phyloP scores from a whole-genome alignment of 2,797 vertebrate genomes.

The Pseudocheirus occidentalis region DNA sequence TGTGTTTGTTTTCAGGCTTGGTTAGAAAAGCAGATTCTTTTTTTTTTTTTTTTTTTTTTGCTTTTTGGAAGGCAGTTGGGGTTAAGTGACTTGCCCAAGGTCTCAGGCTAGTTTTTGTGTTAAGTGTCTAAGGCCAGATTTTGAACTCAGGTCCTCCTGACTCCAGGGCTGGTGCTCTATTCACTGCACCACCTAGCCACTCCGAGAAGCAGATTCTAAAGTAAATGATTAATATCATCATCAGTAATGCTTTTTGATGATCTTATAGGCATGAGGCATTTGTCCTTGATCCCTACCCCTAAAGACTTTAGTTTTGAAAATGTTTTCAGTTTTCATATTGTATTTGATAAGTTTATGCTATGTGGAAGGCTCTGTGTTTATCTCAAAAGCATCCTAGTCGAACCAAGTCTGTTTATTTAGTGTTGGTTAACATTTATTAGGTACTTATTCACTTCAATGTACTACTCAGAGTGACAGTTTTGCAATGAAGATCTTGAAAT shows the following conservation, averaged over 20 bases:
- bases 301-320: not conserved
- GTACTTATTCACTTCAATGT: not conserved
- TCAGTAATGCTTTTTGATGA: not conserved
- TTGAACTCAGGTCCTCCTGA: too few species aligned
- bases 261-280: not conserved
- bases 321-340: not conserved
- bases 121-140: too few species aligned
- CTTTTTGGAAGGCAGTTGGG: too few species aligned
- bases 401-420: not conserved
- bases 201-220: conserved; percentile 30
- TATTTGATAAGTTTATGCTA: not conserved
- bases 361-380: not conserved
- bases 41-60: too few species aligned
- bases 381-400: not conserved
- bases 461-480: not conserved
- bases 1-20: not conserved
- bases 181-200: too few species aligned
- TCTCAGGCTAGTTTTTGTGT: too few species aligned
- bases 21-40: conserved; percentile 11
- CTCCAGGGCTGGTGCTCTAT: too few species aligned
- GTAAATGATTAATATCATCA: conserved; percentile 9
- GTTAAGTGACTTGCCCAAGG: too few species aligned
- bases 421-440: not conserved
- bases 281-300: not conserved
- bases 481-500: not conserved